Conservation (phyloP, 2,888 invertebrate genomes). For the Cryptus viduatorius region DNA sequence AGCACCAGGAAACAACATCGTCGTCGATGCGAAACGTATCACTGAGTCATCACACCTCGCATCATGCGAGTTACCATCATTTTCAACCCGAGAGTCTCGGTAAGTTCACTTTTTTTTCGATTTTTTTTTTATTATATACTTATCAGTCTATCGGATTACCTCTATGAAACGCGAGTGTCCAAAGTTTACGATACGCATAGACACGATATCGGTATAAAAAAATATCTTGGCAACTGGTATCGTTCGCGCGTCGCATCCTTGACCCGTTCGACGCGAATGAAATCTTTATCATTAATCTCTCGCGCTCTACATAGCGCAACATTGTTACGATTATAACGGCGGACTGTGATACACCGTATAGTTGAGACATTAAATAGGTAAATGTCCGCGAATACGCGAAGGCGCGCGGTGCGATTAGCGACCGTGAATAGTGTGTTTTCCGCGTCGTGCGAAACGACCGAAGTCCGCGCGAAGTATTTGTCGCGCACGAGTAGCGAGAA, state of each 20-base stretch:
- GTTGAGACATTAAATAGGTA: conserved; percentile 17
- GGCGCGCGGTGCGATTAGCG: conserved; percentile 52
- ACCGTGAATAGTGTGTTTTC: conserved; percentile 56
- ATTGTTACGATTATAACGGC: conserved; percentile 39
- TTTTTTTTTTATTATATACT: background rate
- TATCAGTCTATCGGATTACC: too few species aligned
- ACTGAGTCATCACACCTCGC: conserved; percentile 82
- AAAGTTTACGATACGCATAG: background rate
- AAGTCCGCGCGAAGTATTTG: conserved; percentile 37
- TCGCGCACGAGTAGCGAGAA: conserved; percentile 51
- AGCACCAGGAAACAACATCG: conserved; percentile 87
- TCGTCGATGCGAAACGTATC: conserved; percentile 85
- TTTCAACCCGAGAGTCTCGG: conserved; percentile 82
- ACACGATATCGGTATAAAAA: conserved; percentile 3
- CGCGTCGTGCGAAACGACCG: conserved; percentile 27
- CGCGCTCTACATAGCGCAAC: conserved; percentile 50
- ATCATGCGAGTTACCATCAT: conserved; percentile 83
- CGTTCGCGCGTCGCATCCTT: conserved; percentile 45
- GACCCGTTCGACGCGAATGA: conserved; percentile 53
- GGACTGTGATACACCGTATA: background rate
- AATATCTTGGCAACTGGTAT: conserved; percentile 52
- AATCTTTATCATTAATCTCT: conserved; percentile 58
- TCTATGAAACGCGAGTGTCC: too few species aligned
- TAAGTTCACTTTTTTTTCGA: conserved; percentile 70
- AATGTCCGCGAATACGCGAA: conserved; percentile 46